These are phyloP conservation scores for Catostylus mosaicus DNA, from an alignment of 30 jellyfish, hydroid and myxozoan species.

Conservation along the genomic window DNA sequence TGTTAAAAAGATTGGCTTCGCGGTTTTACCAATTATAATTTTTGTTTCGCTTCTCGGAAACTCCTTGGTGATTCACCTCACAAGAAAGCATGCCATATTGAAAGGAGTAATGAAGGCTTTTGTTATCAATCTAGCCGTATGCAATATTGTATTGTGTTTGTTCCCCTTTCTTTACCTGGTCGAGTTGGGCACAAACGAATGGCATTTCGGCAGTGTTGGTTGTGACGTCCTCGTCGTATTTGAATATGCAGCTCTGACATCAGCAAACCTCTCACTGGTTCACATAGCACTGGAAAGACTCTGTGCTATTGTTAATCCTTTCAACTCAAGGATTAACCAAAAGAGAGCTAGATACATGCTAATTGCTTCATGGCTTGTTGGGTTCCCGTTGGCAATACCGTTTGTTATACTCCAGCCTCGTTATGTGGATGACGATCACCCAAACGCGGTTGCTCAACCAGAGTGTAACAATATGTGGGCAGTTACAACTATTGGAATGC, in stretches of 20 bases:
- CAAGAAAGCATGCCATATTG: conserved; percentile 39
- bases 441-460: conserved; percentile 69
- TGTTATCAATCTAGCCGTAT: conserved; percentile 43
- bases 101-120: conserved; percentile 51
- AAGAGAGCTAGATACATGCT: conserved; percentile 22
- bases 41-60: conserved; percentile 40
- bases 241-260: conserved; percentile 65
- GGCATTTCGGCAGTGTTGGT: conserved; percentile 48
- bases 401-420: conserved; percentile 64
- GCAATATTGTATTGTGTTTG: conserved; percentile 47
- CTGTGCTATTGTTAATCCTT: conserved; percentile 50
- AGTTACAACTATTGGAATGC: conserved; percentile 60
- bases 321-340: conserved; percentile 17
- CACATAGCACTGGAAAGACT: conserved; percentile 57
- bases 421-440: conserved; percentile 60
- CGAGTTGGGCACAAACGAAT: conserved; percentile 56
- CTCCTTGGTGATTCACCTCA: conserved; percentile 58
- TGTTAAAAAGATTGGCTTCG: conserved; percentile 53
- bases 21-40: conserved; percentile 38
- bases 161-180: conserved; percentile 46
- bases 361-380: conserved; percentile 32
- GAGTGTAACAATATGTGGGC: conserved; percentile 76
- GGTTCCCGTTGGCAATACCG: conserved; percentile 53
- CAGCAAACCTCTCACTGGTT: conserved; percentile 53
- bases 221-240: conserved; percentile 60